Conservation (phyloP, 2,797 vertebrate species). For the Sebastes nivosus region DNA sequence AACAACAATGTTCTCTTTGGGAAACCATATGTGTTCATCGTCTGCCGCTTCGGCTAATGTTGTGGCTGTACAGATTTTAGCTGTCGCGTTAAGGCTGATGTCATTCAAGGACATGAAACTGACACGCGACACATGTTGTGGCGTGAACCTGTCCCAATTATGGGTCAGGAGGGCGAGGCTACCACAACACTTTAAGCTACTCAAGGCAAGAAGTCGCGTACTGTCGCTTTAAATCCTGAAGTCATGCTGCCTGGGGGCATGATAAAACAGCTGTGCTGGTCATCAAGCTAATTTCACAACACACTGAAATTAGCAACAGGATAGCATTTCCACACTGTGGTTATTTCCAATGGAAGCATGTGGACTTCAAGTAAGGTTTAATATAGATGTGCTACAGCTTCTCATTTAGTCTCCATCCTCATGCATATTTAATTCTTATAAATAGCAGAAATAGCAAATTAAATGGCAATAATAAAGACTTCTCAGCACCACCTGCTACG, state of each 20-base stretch:
- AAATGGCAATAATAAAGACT: background rate
- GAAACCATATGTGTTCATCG: background rate
- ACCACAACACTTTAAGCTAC: background rate
- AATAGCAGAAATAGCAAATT: background rate
- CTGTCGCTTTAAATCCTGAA: constrained; percentile 32
- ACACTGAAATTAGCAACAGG: constrained; percentile 41
- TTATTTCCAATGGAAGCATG: background rate
- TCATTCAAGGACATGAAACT: background rate
- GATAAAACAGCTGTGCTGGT: constrained; percentile 34
- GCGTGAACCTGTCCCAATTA: background rate
- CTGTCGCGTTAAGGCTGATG: background rate
- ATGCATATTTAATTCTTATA: background rate
- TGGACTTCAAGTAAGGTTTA: background rate
- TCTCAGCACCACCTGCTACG: background rate
- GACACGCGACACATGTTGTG: background rate
- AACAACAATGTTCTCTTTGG: background rate
- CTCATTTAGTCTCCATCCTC: background rate
- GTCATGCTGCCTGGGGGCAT: background rate
- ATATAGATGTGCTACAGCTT: background rate
- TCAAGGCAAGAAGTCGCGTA: background rate
- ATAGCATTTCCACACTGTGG: constrained; percentile 11
- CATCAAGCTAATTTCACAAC: constrained; percentile 45
- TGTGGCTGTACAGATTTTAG: background rate
- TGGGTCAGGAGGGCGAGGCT: background rate
- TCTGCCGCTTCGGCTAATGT: background rate